Conservation (phyloP, 2,113 vertebrate species). For the Phyllopteryx taeniolatus region DNA sequence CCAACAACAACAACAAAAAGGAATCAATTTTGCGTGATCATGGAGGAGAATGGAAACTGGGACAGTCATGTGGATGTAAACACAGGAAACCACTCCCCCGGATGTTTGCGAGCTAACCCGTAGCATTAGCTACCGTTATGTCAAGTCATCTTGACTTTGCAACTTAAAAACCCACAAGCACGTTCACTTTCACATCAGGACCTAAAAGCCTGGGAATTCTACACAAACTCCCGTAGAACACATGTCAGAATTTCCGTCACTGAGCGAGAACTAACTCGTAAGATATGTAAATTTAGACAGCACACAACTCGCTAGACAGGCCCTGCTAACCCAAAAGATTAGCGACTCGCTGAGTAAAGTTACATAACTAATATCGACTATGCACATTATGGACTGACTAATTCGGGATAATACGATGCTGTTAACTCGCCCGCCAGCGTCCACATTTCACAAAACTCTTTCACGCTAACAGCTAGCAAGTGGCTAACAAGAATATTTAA, state of each 20-base stretch:
- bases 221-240: neutral
- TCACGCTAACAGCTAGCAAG: constrained; percentile 14
- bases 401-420: neutral
- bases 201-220: neutral
- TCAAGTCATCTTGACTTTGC: constrained; percentile 21
- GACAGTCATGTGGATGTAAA: neutral
- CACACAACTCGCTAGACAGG: constrained; percentile 12
- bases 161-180: neutral
- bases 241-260: neutral
- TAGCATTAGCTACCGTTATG: neutral
- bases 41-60: neutral
- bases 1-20: neutral
- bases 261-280: neutral
- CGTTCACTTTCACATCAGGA: neutral
- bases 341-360: neutral
- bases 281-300: neutral
- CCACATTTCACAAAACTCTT: neutral
- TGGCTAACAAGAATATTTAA: neutral
- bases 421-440: neutral
- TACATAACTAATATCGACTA: neutral
- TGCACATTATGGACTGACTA: rapidly evolving
- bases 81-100: neutral
- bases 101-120: neutral
- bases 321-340: constrained; percentile 30
- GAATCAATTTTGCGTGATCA: neutral